Base-by-base conservation (phyloP, 2,888 invertebrate species). In the Lutraria lutraria region DNA sequence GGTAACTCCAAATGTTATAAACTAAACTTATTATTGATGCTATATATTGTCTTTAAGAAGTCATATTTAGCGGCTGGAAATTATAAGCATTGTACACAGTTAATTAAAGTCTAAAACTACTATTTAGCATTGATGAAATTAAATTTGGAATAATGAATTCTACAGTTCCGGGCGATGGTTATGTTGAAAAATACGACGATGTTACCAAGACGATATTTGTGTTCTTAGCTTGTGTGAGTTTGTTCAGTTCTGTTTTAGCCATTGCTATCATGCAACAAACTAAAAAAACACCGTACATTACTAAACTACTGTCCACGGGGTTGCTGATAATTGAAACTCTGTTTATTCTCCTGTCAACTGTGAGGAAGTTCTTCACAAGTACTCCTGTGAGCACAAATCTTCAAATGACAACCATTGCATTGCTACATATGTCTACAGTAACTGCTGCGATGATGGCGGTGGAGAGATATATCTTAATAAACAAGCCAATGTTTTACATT, bases 401-500 rank as follows among this genome's bases (percentile, higher is more conserved):
- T n/a, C 63, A 68, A 52, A 1, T 43, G 15, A 43, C 25, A 19
- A 68, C 68, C 4, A 52, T 43, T 3, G 0, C 43, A 0, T 68
- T 21, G 43, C 52, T n/a, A 25, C 21, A 68, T 13, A 21, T 83
- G 10, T 19, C 68, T 63, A 0, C 13, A 3, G 34, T 68, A 0
- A 83, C 83, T 6, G 68, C 68, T 2, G 68, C 21, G 2, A 31
- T 83, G 63, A 83, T 83, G 83, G 43, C 83, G 10, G 68, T 83
- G 2, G 83, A 83, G 31, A 34, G 83, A 34, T 83, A 43, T 19
- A 43, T 83, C 15, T n/a, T 83, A 60, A 68, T 83, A n/a, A 31
- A 43, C 21, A 83, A 83, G 15, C 83, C 83, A 4, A 83, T 83
- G 83, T 31, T n/a, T n/a, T 83, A 83, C n/a, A 21, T 83, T 0